These are phyloP conservation scores for Denticeps clupeoides DNA, from an alignment of 2,797 vertebrate genomes.

Conservation along the genomic window DNA sequence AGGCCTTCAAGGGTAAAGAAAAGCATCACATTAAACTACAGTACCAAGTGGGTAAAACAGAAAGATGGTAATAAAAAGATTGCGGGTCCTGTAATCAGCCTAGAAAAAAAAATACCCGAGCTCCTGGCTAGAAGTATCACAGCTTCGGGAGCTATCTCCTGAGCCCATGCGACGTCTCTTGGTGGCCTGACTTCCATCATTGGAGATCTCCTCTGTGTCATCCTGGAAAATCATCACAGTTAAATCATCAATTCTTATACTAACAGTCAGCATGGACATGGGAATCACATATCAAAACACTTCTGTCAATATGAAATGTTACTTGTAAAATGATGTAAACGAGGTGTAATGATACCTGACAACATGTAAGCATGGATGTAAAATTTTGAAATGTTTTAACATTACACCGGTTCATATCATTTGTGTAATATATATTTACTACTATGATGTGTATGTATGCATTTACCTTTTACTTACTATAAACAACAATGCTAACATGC, in stretches of 20 bases:
- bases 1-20: constrained; percentile 50
- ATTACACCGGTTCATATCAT: too few relatives aligned
- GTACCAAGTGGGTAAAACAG: not conserved
- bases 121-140: constrained; percentile 85
- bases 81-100: not conserved
- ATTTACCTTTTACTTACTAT: too few relatives aligned
- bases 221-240: constrained; percentile 51
- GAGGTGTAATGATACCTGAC: too few relatives aligned
- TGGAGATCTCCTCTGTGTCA: constrained; percentile 86
- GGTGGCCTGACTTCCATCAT: constrained; percentile 84
- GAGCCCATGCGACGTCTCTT: constrained; percentile 90
- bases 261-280: too few relatives aligned
- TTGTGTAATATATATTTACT: too few relatives aligned
- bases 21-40: not conserved
- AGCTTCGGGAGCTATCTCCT: constrained; percentile 90
- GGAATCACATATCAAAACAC: too few relatives aligned
- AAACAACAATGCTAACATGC: too few relatives aligned
- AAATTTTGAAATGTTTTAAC: too few relatives aligned
- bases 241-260: not conserved
- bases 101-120: constrained; percentile 65
- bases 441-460: too few relatives aligned
- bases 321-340: too few relatives aligned
- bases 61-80: not conserved
- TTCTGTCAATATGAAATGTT: too few relatives aligned
- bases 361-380: too few relatives aligned